phyloP scores from a whole-genome alignment of 1,140 invertebrate species.

The Mactra quadrangularis region DNA sequence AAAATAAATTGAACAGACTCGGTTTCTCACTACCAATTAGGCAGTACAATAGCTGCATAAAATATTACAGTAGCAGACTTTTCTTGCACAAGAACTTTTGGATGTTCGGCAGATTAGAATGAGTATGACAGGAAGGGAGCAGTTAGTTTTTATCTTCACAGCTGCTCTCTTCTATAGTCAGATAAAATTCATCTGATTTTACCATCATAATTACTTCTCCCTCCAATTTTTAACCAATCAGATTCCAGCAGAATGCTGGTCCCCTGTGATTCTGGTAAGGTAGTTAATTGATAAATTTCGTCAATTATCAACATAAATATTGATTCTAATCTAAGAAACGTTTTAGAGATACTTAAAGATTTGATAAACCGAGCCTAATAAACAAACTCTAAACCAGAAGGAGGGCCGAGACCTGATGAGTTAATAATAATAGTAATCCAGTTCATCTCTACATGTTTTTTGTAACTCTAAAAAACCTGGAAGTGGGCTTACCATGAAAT shows the following conservation, averaged over 20 bases:
- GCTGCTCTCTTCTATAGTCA: too few relatives aligned
- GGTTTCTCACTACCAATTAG: background rate
- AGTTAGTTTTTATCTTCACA: background rate
- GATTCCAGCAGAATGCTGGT: background rate
- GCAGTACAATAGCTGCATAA: background rate
- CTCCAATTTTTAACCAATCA: conserved; percentile 13
- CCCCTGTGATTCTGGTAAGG: conserved; percentile 19
- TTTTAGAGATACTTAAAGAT: conserved; percentile 17
- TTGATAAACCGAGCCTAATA: conserved; percentile 32
- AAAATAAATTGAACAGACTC: too few relatives aligned
- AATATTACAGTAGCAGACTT: too few relatives aligned
- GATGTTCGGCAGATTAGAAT: too few relatives aligned
- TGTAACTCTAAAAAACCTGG: too few relatives aligned
- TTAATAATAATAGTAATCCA: background rate
- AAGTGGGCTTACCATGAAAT: too few relatives aligned
- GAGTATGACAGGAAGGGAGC: background rate
- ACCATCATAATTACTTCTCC: conserved; percentile 24
- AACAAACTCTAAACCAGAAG: conserved; percentile 3
- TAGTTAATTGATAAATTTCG: conserved; percentile 57
- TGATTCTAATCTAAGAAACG: conserved; percentile 13
- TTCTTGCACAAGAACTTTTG: too few relatives aligned
- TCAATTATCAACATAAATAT: conserved; percentile 11
- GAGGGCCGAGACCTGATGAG: background rate
- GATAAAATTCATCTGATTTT: background rate
- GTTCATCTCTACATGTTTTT: too few relatives aligned